A percentile compares a stretch with the other conserved stretches of the same genome.
Evolutionary conservation across 2,888 invertebrate genomes (phyloP).

Genomic region (Celastrina argiolus): DNA sequence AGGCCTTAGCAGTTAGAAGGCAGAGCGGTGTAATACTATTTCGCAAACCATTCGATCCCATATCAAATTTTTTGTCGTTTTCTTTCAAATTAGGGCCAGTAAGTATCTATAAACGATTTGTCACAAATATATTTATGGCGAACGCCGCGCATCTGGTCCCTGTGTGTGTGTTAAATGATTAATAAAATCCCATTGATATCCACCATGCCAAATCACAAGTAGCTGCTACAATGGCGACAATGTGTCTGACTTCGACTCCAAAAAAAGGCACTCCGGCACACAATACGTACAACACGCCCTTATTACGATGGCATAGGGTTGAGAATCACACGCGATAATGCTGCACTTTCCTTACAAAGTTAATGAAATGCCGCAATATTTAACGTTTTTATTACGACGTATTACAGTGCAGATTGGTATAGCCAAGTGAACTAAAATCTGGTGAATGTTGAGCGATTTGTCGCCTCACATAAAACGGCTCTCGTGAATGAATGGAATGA

Average conservation of each 20-base stretch:
- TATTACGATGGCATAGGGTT: slow-evolving; percentile 23
- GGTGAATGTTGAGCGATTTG: slow-evolving; percentile 52
- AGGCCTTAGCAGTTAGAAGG: no score
- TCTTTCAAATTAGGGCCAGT: slow-evolving; percentile 5
- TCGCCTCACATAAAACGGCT: slow-evolving; percentile 65
- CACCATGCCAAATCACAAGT: slow-evolving; percentile 65
- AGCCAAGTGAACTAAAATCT: slow-evolving; percentile 15
- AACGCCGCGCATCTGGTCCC: slow-evolving; percentile 22
- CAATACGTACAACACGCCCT: slow-evolving; percentile 41
- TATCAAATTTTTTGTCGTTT: not conserved
- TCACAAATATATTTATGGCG: not conserved
- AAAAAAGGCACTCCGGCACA: slow-evolving; percentile 54
- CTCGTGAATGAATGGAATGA: slow-evolving; percentile 43
- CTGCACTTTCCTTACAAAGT: not conserved
- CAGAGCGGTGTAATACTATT: not conserved
- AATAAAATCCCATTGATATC: slow-evolving; percentile 42
- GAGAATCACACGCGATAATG: not conserved
- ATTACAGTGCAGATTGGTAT: slow-evolving; percentile 22
- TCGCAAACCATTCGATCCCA: not conserved
- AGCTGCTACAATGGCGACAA: slow-evolving; percentile 52
- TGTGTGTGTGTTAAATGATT: slow-evolving; percentile 36
- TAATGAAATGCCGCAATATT: not conserved
- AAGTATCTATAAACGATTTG: slow-evolving; percentile 16
- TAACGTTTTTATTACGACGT: not conserved
- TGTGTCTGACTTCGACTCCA: slow-evolving; percentile 48